These are phyloP conservation scores for Channa maculata DNA, from an alignment of 2,113 vertebrate species.

Conservation along the genomic window DNA sequence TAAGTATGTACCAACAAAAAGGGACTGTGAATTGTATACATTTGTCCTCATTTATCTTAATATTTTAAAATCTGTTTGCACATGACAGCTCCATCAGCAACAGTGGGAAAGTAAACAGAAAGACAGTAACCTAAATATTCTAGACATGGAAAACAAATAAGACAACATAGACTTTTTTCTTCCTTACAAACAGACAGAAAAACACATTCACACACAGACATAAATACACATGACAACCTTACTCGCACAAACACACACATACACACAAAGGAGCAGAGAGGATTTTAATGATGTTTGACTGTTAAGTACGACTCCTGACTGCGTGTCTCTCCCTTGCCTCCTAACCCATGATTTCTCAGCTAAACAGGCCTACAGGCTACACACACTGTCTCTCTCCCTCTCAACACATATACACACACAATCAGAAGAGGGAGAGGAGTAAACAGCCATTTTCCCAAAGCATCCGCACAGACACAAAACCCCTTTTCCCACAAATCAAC, in stretches of 20 bases:
- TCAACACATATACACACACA: slow-evolving; percentile 12
- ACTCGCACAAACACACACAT: slow-evolving; percentile 1
- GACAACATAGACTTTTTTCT: background rate
- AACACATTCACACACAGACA: background rate
- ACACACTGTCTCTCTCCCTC: slow-evolving; percentile 2
- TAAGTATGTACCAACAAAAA: slow-evolving; percentile 8
- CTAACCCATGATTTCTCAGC: slow-evolving; percentile 49
- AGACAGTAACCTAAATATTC: slow-evolving; percentile 18
- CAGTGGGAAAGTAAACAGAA: slow-evolving; percentile 7
- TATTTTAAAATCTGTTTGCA: slow-evolving; percentile 31
- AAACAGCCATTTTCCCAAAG: slow-evolving; percentile 47
- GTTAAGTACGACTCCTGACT: slow-evolving; percentile 44
- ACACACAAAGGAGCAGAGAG: slow-evolving; percentile 3
- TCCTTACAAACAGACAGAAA: slow-evolving; percentile 13
- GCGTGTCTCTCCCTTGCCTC: slow-evolving; percentile 49
- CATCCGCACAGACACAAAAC: slow-evolving; percentile 23
- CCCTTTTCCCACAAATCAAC: background rate
- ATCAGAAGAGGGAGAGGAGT: slow-evolving; percentile 13
- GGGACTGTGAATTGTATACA: background rate
- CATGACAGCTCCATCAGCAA: slow-evolving; percentile 4
- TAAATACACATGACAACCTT: slow-evolving; percentile 10
- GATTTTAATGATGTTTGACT: slow-evolving; percentile 73
- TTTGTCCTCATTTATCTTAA: slow-evolving; percentile 37
- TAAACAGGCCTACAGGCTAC: slow-evolving; percentile 60
- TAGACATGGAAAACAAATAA: slow-evolving; percentile 11